Conservation (phyloP, 2,113 vertebrate species). For the Anser brachyrhynchus region DNA sequence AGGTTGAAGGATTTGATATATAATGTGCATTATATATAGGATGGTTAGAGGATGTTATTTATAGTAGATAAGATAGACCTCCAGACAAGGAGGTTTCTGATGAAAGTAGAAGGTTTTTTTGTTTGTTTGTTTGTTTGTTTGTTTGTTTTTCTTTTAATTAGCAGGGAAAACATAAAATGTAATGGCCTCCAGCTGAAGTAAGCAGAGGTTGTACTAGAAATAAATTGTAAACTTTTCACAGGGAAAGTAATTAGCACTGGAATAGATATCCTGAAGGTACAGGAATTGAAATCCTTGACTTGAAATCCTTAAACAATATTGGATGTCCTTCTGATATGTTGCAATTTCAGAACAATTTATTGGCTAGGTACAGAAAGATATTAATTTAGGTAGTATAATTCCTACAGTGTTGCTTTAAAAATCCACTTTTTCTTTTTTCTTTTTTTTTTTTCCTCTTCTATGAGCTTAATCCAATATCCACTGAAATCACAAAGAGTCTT, state of each 20-base stretch:
- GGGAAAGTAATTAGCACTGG: background rate
- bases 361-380: background rate
- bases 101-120: background rate
- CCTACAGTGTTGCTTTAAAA: background rate
- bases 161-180: background rate
- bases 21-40: background rate
- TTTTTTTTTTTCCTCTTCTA: background rate
- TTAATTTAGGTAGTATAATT: background rate
- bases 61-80: background rate
- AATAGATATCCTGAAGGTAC: background rate
- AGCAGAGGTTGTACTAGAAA: background rate
- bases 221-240: background rate
- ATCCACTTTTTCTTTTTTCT: background rate
- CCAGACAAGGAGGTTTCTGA: background rate
- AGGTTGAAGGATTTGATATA: background rate
- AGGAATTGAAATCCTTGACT: background rate
- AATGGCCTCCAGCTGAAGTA: background rate
- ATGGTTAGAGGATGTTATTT: background rate
- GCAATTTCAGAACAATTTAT: background rate
- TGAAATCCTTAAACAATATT: background rate
- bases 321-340: background rate
- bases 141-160: background rate
- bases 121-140: background rate
- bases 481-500: background rate
- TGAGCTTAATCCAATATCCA: background rate